Conservation (phyloP, 2,113 vertebrate species). For the Channa argus region DNA sequence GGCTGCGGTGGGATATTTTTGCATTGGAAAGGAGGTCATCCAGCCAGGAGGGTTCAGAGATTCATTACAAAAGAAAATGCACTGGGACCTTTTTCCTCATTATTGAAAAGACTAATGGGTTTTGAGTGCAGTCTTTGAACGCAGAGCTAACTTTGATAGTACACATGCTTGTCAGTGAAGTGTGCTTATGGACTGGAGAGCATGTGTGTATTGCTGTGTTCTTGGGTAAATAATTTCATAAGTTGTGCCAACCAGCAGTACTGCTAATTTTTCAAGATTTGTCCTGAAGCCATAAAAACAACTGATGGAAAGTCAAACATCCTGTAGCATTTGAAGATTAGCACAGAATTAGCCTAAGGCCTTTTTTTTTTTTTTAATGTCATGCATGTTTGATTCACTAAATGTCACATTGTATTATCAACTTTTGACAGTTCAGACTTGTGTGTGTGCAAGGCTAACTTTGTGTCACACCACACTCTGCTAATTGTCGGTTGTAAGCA, state of each 20-base stretch:
- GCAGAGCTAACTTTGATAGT: slow-evolving; percentile 4
- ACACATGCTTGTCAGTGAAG: not conserved
- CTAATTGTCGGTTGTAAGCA: slow-evolving; percentile 41
- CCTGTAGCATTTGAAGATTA: slow-evolving; percentile 25
- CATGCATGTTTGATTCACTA: slow-evolving; percentile 14
- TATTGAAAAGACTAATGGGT: slow-evolving; percentile 68
- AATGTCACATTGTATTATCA: slow-evolving; percentile 16
- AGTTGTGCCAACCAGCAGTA: not conserved
- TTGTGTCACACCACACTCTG: slow-evolving; percentile 21
- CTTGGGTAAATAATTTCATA: slow-evolving; percentile 26
- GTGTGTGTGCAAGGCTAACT: slow-evolving; percentile 23
- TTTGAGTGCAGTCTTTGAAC: slow-evolving; percentile 30
- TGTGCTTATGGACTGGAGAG: slow-evolving; percentile 5
- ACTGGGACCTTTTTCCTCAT: slow-evolving; percentile 66
- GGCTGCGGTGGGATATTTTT: slow-evolving; percentile 65
- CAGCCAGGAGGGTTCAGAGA: slow-evolving; percentile 59
- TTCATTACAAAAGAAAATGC: slow-evolving; percentile 69
- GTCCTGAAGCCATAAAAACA: not conserved
- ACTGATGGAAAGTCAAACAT: slow-evolving; percentile 35
- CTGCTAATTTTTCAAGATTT: slow-evolving; percentile 27
- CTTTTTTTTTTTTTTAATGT: slow-evolving; percentile 27
- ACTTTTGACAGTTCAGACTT: slow-evolving; percentile 5
- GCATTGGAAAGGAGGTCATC: slow-evolving; percentile 69
- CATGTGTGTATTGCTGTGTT: slow-evolving; percentile 1
- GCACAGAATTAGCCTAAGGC: slow-evolving; percentile 38